phyloP scores from a whole-genome alignment of 1,140 invertebrate genomes.

The Battus philenor region DNA sequence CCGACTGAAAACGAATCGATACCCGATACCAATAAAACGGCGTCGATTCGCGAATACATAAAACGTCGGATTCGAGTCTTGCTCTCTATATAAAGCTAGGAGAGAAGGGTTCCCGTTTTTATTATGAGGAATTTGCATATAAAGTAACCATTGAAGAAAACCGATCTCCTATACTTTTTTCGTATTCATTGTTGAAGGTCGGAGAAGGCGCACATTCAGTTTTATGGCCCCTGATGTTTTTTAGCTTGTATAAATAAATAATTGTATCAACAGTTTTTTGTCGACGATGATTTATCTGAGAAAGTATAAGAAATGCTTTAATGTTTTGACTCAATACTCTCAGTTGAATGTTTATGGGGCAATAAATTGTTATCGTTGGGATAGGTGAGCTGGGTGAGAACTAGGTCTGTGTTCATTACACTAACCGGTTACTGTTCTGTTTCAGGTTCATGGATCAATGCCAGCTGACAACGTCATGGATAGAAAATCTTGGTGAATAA shows the following conservation, averaged over 20 bases:
- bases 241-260: slow-evolving; percentile 63
- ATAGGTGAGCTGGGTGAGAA: slow-evolving; percentile 14
- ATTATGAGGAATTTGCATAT: slow-evolving; percentile 73
- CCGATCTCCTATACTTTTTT: slow-evolving; percentile 66
- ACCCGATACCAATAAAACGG: slow-evolving; percentile 69
- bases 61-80: slow-evolving; percentile 67
- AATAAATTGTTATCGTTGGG: slow-evolving; percentile 25
- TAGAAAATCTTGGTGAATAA: slow-evolving; percentile 29
- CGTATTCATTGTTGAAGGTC: slow-evolving; percentile 71
- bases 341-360: slow-evolving; percentile 30
- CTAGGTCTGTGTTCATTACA: background rate
- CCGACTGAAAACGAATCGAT: slow-evolving; percentile 54
- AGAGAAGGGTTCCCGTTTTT: slow-evolving; percentile 72
- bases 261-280: slow-evolving; percentile 62
- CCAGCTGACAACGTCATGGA: slow-evolving; percentile 23
- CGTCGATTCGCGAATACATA: slow-evolving; percentile 71
- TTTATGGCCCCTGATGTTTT: slow-evolving; percentile 65
- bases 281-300: slow-evolving; percentile 52
- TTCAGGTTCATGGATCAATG: slow-evolving; percentile 36
- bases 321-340: slow-evolving; percentile 29
- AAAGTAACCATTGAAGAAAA: slow-evolving; percentile 76
- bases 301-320: slow-evolving; percentile 33
- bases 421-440: slow-evolving; percentile 25
- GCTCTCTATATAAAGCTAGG: slow-evolving; percentile 65
- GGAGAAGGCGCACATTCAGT: slow-evolving; percentile 42